Evolutionary conservation across 1,140 invertebrate genomes (phyloP).

Genomic region (Calephelis virginiensis): DNA sequence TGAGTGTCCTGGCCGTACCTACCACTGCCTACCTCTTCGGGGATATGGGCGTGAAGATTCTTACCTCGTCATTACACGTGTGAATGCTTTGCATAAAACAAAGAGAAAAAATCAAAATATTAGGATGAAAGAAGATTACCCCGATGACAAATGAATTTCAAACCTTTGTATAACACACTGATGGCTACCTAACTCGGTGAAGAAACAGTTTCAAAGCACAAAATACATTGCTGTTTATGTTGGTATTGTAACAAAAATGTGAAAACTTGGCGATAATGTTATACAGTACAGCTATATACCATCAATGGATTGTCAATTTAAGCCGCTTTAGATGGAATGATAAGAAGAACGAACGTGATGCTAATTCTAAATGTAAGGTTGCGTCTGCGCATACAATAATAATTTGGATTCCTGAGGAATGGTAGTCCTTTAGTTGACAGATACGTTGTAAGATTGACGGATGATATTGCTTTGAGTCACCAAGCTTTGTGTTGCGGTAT

Average conservation of each 20-base stretch:
- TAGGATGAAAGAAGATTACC: conserved; percentile 11
- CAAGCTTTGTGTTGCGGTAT: neutral
- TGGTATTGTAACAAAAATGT: conserved; percentile 13
- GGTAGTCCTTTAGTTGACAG: conserved; percentile 42
- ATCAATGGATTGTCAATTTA: conserved; percentile 37
- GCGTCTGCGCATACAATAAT: conserved; percentile 45
- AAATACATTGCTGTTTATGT: conserved; percentile 43
- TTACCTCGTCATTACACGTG: no score
- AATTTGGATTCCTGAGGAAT: conserved; percentile 44
- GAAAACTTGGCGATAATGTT: conserved; percentile 17
- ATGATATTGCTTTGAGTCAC: conserved; percentile 24
- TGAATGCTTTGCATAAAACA: conserved; percentile 1
- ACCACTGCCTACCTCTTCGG: no score
- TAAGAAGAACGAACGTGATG: conserved; percentile 53
- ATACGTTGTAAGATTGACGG: conserved; percentile 29
- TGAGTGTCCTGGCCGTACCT: no score
- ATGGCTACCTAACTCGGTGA: conserved; percentile 25
- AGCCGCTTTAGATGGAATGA: conserved; percentile 68
- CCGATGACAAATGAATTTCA: conserved; percentile 64
- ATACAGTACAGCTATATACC: conserved; percentile 23
- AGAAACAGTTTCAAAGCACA: conserved; percentile 16
- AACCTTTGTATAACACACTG: conserved; percentile 43
- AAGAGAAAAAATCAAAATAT: conserved; percentile 10
- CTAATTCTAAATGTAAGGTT: conserved; percentile 63
- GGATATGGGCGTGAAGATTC: no score